Conservation (phyloP, 2,888 invertebrate genomes). For the Chaitophorus viminalis region DNA sequence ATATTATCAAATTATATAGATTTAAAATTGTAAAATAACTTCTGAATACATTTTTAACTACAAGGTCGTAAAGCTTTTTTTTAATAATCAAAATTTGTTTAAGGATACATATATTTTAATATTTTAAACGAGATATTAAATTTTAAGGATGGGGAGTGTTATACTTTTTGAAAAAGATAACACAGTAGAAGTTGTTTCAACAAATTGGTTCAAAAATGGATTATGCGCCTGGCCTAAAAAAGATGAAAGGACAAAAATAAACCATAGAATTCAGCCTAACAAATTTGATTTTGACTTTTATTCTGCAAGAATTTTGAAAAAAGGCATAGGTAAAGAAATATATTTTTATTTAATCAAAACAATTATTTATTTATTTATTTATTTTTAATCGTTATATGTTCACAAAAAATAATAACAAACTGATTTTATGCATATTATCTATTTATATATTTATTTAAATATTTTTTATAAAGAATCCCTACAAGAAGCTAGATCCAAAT, state of each 20-base stretch:
- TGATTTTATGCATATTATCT: neutral
- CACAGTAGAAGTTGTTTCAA: neutral
- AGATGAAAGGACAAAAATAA: neutral
- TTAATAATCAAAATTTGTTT: neutral
- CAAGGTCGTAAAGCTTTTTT: neutral
- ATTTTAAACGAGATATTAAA: neutral
- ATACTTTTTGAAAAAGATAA: slow-evolving; percentile 2
- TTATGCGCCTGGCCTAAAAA: slow-evolving; percentile 11
- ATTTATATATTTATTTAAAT: neutral
- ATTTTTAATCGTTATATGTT: neutral
- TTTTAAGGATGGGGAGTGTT: slow-evolving; percentile 4
- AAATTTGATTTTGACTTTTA: neutral
- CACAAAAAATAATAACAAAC: neutral
- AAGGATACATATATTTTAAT: neutral
- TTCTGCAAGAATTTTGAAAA: slow-evolving; percentile 2
- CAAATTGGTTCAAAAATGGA: neutral
- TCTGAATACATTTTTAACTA: neutral
- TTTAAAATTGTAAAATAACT: neutral
- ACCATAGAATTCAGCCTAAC: slow-evolving; percentile 11
- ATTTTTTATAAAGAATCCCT: neutral
- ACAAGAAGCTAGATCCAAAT: neutral
- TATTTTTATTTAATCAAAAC: too few species aligned
- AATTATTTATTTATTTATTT: too few species aligned
- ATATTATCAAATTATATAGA: neutral
- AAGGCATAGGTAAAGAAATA: neutral